Percentiles rank a stretch among this genome's conserved stretches.
Evolutionary conservation across 1,140 invertebrate genomes (phyloP).

Genomic region (Eriocheir sinensis): DNA sequence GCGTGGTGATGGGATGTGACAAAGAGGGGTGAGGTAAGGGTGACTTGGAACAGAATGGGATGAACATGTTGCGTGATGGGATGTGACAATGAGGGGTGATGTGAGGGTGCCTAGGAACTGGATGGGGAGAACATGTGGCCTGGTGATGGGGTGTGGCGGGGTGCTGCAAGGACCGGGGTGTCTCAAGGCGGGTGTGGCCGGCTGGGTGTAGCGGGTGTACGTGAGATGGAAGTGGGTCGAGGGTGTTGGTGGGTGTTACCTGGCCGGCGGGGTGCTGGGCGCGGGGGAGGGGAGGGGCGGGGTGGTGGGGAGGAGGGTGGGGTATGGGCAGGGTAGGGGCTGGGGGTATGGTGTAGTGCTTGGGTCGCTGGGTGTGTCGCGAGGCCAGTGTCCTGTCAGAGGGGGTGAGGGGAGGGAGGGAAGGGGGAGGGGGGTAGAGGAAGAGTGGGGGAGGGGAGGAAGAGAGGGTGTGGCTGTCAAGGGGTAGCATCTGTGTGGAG

Average conservation of each 20-base stretch:
- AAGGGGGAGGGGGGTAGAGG: too few species aligned
- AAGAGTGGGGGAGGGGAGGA: background rate
- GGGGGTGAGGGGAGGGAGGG: background rate
- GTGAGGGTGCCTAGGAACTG: background rate
- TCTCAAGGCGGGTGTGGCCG: background rate
- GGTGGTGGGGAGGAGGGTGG: background rate
- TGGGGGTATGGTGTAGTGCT: too few species aligned
- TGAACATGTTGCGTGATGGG: background rate
- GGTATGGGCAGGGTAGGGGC: too few species aligned
- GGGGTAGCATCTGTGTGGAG: too few species aligned
- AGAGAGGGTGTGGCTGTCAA: too few species aligned
- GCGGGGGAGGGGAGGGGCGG: background rate
- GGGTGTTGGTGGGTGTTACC: constrained; percentile 10
- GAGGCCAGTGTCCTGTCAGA: constrained; percentile 19
- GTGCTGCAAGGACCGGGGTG: background rate
- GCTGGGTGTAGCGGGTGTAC: background rate
- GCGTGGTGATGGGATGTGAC: background rate
- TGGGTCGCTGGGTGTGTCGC: background rate
- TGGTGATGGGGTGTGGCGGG: background rate
- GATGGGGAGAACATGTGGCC: background rate
- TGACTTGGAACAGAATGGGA: background rate
- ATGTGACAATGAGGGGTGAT: background rate
- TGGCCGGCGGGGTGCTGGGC: background rate
- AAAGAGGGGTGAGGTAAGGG: background rate
- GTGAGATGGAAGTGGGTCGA: background rate